Conservation (phyloP, 1,140 invertebrate species). For the Drosophila quadrilineata region DNA sequence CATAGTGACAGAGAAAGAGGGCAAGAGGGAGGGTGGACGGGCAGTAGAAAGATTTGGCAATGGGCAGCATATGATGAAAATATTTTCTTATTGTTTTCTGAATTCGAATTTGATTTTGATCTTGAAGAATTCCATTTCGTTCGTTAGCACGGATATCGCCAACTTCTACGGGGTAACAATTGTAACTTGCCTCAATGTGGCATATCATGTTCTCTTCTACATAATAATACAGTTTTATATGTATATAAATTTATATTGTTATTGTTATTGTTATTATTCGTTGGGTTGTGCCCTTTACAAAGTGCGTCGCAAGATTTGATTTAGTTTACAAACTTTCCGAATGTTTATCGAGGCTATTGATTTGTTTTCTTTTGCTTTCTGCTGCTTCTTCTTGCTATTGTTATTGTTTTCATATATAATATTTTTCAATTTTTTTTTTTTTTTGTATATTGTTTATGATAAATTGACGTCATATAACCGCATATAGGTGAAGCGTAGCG, state of each 20-base stretch:
- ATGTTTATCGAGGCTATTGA: slow-evolving; percentile 26
- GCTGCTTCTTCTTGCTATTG: background rate
- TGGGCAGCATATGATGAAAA: background rate
- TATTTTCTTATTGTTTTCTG: slow-evolving; percentile 5
- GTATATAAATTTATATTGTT: slow-evolving; percentile 24
- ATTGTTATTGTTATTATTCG: slow-evolving; percentile 15
- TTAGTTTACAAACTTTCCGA: slow-evolving; percentile 37
- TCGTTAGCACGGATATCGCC: slow-evolving; percentile 14
- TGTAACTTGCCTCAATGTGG: slow-evolving; percentile 34
- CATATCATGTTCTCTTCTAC: slow-evolving; percentile 16
- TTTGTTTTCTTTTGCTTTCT: slow-evolving; percentile 2
- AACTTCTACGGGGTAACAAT: too few species aligned
- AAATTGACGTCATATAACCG: slow-evolving; percentile 66
- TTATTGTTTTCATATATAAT: too few species aligned
- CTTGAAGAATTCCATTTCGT: slow-evolving; percentile 39
- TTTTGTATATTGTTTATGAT: slow-evolving; percentile 19
- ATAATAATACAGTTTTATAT: background rate
- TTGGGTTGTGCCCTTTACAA: slow-evolving; percentile 23
- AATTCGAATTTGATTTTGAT: slow-evolving; percentile 7
- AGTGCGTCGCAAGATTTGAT: slow-evolving; percentile 24
- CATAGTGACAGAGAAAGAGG: background rate
- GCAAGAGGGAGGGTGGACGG: background rate
- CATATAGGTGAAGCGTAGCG: slow-evolving; percentile 62
- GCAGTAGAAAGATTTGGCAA: background rate
- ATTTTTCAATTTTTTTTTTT: too few species aligned